Evolutionary conservation across 2,797 vertebrate genomes (phyloP), one percentile per base, ranked within the genome.

Genomic region (Gambusia yucatana): DNA sequence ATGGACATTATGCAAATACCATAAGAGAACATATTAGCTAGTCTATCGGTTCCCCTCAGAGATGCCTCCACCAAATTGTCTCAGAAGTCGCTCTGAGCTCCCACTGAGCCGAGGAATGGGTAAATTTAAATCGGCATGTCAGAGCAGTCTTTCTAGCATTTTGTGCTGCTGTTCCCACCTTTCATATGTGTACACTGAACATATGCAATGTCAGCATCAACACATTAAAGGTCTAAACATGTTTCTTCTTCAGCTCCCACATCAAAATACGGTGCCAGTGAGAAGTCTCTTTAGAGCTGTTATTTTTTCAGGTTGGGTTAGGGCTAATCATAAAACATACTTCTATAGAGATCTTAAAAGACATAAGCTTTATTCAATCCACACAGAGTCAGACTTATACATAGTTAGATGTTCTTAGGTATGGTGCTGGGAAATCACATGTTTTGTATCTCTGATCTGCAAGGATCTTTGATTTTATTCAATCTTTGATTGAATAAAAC

Each of bases 1-100:
- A 86, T 81, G 90, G 94, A 94, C 93, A 93, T 94, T 96, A 96
- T 96, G 95, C 95, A 95, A 95, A 95, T 94, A 94, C 92, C 89
- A 86, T 89, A 89, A 91, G 93, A 94, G 93, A 95, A 94, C 90
- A 92, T 95, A 95, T 95, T 95, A 96, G 94, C 93, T 90, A 93
- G 93, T 94, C 94, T 94, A 93, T 94, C 91, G 88, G 90, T 92
- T 93, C 90, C 91, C 90, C 87, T 94, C 90, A 88, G 92, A 92
- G 92, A 94, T 89, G 92, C 91, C 86, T 89, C 88, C 86, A 92
- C 93, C 89, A 93, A 94, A 95, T 93, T 93, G 92, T 94, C 92
- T 95, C 89, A 93, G 94, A 95, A 92, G 94, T 94, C 77, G 75
- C 88, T 89, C 89, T 88, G 90, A 94, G 91, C 92, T 91, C 91